A percentile compares a stretch with the other conserved stretches of the same genome.
Evolutionary conservation across 2,797 vertebrate genomes (phyloP).

Genomic region (Cyclopterus lumpus): DNA sequence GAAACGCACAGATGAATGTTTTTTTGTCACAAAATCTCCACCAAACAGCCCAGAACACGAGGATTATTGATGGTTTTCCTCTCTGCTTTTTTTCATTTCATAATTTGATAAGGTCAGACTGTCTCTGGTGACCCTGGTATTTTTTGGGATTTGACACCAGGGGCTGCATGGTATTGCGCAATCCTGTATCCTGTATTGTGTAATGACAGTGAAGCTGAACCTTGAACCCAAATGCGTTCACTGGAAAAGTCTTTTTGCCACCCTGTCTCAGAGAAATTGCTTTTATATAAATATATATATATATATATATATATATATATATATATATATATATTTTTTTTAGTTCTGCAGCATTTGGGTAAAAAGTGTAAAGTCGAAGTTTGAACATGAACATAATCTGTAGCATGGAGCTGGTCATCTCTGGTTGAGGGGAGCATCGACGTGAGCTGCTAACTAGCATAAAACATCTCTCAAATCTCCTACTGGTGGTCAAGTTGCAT

Average conservation of each 20-base stretch:
- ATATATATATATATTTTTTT: neutral
- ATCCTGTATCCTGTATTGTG: neutral
- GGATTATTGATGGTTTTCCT: neutral
- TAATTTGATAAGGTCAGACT: neutral
- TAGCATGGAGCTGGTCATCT: too few species aligned
- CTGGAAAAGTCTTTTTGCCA: neutral
- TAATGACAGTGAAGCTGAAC: neutral
- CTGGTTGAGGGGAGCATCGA: too few species aligned
- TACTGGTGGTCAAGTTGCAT: neutral
- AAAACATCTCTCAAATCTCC: too few species aligned
- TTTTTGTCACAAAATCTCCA: neutral
- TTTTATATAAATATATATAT: too few species aligned
- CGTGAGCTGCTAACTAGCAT: too few species aligned
- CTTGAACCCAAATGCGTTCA: neutral
- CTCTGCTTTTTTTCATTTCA: neutral
- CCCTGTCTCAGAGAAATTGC: neutral
- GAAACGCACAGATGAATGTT: constrained; percentile 24
- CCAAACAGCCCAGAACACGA: neutral
- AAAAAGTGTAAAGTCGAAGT: too few species aligned
- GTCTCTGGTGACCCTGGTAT: neutral
- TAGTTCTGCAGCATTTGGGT: too few species aligned
- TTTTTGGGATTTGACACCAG: neutral
- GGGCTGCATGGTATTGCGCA: neutral
- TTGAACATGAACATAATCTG: too few species aligned
- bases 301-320: too few species aligned